Evolutionary conservation across 2,797 vertebrate species (phyloP), one percentile per base, ranked within the genome.

Genomic region (Danionella dracula): DNA sequence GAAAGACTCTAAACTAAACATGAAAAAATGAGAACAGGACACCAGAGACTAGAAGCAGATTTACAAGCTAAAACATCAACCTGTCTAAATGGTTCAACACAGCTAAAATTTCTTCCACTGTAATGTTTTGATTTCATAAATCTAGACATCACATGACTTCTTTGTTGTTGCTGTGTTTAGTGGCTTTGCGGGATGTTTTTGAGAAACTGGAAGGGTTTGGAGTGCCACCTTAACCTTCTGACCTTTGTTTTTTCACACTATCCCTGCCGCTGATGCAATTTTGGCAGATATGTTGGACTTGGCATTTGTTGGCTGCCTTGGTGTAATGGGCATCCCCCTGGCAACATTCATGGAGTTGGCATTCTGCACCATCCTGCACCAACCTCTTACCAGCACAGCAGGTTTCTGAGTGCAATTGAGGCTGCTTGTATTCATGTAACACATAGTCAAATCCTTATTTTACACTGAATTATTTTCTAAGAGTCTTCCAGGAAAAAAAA

Each of bases 181-280:
- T 58, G 1, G 89, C 88, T 69, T 59, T 87, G 88, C 82, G 85
- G 31, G 61, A 87, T 37, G 89, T 87, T 82, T 92, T 89, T 57
- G 73, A 71, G 21, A 12, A 48, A 27, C 31, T 29, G 23, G 53
- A 54, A 42, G 40, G 61, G 71, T 58, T 4, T 54, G 68, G 40
- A 58, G 53, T 62, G 71, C 65, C 77, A 75, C 61, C 66, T 84
- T 90, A 70, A 75, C 70, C 76, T 85, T 88, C 31, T 76, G 66
- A 21, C 90, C 88, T 0, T 77, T 59, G 59, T 83, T 87, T 31
- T 76, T 87, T 63, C 81, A 88, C 0, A 69, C 51, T 17, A 13
- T 48, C 42, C 35, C 46, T 50, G 65, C 65, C 66, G 48, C 72
- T 60, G 46, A 40, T 42, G 44, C 32, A 20, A 55, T 31, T 65